A percentile compares a stretch with the other conserved stretches of the same genome.
phyloP scores from a whole-genome alignment of 2,797 vertebrate species.

The Darevskia nairensis region DNA sequence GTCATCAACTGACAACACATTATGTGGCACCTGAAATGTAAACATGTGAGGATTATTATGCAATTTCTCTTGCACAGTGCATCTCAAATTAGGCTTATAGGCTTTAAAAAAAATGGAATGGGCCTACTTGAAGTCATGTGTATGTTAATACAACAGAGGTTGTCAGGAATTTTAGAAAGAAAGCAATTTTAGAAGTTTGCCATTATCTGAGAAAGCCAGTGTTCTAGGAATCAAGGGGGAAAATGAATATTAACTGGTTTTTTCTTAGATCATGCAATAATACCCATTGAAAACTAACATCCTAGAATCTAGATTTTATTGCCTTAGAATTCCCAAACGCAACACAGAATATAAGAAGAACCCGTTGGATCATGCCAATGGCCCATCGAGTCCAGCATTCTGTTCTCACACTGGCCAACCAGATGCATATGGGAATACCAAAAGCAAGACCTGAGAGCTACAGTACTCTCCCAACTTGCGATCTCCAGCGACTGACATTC shows the following conservation, averaged over 20 bases:
- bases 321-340: neutral
- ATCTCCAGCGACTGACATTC: too few relatives aligned
- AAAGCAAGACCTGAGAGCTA: too few relatives aligned
- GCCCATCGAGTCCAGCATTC: too few relatives aligned
- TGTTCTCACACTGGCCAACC: too few relatives aligned
- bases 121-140: neutral
- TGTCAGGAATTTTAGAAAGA: neutral
- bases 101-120: neutral
- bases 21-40: conserved; percentile 79
- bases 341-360: neutral
- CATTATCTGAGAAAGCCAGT: neutral
- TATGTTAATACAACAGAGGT: neutral
- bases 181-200: neutral
- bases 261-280: neutral
- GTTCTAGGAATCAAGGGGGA: neutral
- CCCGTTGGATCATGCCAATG: too few relatives aligned
- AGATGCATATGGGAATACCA: too few relatives aligned
- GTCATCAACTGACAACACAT: conserved; percentile 82
- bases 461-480: too few relatives aligned
- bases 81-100: conserved; percentile 22
- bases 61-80: neutral
- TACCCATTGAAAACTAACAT: neutral
- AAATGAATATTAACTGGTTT: neutral
- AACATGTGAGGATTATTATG: conserved; percentile 6
- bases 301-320: neutral